Evolutionary conservation across 2,888 invertebrate species (phyloP).

Genomic region (Elaeidobius kamerunicus): DNA sequence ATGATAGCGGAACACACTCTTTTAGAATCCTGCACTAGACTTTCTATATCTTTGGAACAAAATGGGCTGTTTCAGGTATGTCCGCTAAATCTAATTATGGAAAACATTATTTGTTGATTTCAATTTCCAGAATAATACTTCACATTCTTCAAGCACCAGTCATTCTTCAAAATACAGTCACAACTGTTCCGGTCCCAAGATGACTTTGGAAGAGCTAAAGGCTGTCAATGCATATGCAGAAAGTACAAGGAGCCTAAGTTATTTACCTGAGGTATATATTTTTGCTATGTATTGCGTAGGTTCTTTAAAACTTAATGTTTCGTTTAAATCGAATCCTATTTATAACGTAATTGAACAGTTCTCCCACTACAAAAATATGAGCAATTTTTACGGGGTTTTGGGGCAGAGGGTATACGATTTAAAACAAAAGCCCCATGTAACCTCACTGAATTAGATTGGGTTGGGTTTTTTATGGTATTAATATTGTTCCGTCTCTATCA

Average conservation of each 20-base stretch:
- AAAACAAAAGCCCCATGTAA: too few relatives aligned
- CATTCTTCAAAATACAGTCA: slow-evolving; percentile 63
- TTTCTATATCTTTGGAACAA: slow-evolving; percentile 85
- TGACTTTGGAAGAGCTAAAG: slow-evolving; percentile 79
- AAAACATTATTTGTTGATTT: neutral
- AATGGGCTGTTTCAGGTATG: slow-evolving; percentile 68
- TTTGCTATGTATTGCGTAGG: too few relatives aligned
- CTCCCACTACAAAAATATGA: too few relatives aligned
- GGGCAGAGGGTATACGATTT: too few relatives aligned
- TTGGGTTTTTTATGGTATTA: too few relatives aligned
- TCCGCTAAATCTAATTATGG: neutral
- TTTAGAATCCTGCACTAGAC: slow-evolving; percentile 79
- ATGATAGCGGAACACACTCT: slow-evolving; percentile 85
- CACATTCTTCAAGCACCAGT: slow-evolving; percentile 69
- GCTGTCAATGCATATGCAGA: slow-evolving; percentile 88
- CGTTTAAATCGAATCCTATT: too few relatives aligned
- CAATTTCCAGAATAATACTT: slow-evolving; percentile 50
- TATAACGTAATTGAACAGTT: too few relatives aligned
- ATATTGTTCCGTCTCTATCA: too few relatives aligned
- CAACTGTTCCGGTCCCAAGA: slow-evolving; percentile 62
- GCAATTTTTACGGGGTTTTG: too few relatives aligned
- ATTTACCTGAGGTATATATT: slow-evolving; percentile 78
- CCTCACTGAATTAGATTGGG: too few relatives aligned
- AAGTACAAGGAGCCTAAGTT: slow-evolving; percentile 87
- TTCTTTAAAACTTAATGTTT: too few relatives aligned